phyloP scores from a whole-genome alignment of 2,888 invertebrate species.

The Temnothorax unifasciatus region DNA sequence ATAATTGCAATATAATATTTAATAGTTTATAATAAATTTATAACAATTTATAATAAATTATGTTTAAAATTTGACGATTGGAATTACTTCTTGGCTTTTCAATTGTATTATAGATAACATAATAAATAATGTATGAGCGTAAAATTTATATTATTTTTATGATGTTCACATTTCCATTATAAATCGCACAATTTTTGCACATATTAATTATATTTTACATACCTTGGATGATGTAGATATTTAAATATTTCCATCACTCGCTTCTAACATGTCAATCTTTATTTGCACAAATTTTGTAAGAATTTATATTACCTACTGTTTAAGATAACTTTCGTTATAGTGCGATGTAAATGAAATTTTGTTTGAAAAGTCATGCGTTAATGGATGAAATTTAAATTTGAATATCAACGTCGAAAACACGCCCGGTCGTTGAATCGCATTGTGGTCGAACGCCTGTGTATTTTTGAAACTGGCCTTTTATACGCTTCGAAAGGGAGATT shows the following conservation, averaged over 20 bases:
- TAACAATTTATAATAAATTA: not conserved
- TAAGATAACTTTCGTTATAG: not conserved
- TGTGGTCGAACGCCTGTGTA: not conserved
- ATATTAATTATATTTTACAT: too few relatives aligned
- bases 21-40: slow-evolving; percentile 1
- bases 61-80: not conserved
- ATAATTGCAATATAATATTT: not conserved
- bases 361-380: not conserved
- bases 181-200: too few relatives aligned
- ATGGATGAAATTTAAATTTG: slow-evolving; percentile 29
- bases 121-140: not conserved
- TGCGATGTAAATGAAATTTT: not conserved
- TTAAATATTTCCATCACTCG: not conserved
- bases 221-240: not conserved
- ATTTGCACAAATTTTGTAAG: not conserved
- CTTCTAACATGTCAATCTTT: not conserved
- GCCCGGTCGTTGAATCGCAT: not conserved
- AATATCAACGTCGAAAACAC: slow-evolving; percentile 14
- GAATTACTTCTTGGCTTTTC: not conserved
- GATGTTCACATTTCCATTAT: not conserved
- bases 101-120: not conserved
- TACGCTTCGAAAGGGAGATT: not conserved
- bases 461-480: slow-evolving; percentile 10
- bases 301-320: not conserved
- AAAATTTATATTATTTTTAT: not conserved